These are phyloP conservation scores for Pseudanteris insignis DNA, from an alignment of 2,888 invertebrate species.

Conservation along the genomic window DNA sequence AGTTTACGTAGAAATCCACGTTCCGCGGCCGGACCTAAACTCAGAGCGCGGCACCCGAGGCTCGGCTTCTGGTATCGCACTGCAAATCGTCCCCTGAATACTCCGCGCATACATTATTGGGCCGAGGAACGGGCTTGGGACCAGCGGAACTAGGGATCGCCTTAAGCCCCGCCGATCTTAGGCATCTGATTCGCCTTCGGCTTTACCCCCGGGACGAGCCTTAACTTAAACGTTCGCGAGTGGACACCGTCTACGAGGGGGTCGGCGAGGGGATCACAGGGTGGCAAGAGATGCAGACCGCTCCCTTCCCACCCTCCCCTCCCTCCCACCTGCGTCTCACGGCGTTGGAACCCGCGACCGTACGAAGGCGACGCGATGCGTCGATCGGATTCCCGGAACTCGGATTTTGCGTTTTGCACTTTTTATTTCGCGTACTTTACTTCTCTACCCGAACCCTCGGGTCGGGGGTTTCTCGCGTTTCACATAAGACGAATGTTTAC, in stretches of 20 bases:
- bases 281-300: too few relatives aligned
- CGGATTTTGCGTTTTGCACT: slow-evolving; percentile 9
- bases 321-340: slow-evolving; percentile 4
- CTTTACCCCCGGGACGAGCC: slow-evolving; percentile 33
- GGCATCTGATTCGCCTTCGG: slow-evolving; percentile 44
- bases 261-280: too few relatives aligned
- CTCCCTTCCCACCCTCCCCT: neutral
- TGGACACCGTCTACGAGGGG: too few relatives aligned
- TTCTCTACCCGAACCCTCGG: slow-evolving; percentile 7
- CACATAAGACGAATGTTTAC: neutral
- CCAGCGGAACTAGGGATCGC: slow-evolving; percentile 40
- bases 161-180: slow-evolving; percentile 45
- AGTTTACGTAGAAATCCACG: slow-evolving; percentile 62
- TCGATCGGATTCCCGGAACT: slow-evolving; percentile 46
- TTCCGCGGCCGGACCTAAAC: slow-evolving; percentile 45
- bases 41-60: slow-evolving; percentile 35
- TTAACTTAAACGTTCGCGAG: slow-evolving; percentile 20
- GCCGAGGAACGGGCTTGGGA: slow-evolving; percentile 32
- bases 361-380: slow-evolving; percentile 35
- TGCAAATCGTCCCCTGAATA: slow-evolving; percentile 62
- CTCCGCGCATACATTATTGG: slow-evolving; percentile 61
- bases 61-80: slow-evolving; percentile 62
- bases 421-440: slow-evolving; percentile 26
- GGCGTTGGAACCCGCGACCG: slow-evolving; percentile 1
- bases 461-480: slow-evolving; percentile 15